phyloP scores from a whole-genome alignment of 2,797 vertebrate genomes.

The Fundulus diaphanus region DNA sequence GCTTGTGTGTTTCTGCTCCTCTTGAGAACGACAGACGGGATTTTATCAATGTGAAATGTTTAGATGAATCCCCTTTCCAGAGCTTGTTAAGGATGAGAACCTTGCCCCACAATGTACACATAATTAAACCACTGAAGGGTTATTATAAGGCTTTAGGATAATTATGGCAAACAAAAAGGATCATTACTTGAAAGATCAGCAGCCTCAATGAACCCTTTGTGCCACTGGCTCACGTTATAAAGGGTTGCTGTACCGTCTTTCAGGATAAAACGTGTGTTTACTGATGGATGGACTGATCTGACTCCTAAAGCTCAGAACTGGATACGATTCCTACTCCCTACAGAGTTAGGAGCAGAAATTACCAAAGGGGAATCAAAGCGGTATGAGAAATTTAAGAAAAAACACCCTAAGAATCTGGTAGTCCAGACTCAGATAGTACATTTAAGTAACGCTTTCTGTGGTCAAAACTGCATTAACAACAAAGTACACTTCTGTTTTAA shows the following conservation, averaged over 20 bases:
- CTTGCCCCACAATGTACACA: constrained; percentile 1
- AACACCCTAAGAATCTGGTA: too few relatives aligned
- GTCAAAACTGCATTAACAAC: too few relatives aligned
- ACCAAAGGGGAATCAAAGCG: neutral
- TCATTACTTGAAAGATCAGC: neutral
- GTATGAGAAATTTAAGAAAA: too few relatives aligned
- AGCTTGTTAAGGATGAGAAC: neutral
- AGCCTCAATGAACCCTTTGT: neutral
- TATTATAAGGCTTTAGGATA: constrained; percentile 5
- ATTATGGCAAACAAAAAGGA: constrained; percentile 17
- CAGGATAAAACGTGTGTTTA: neutral
- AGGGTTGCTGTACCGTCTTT: neutral
- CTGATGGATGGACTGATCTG: neutral
- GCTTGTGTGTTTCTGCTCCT: constrained; percentile 6
- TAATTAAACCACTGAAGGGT: constrained; percentile 3
- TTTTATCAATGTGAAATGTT: constrained; percentile 3
- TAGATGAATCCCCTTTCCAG: neutral
- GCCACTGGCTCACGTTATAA: neutral
- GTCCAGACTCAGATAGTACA: too few relatives aligned
- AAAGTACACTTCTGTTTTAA: too few relatives aligned
- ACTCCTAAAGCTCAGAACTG: neutral
- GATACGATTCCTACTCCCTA: neutral
- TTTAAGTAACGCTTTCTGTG: too few relatives aligned
- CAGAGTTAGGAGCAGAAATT: neutral
- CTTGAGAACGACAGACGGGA: constrained; percentile 27